Base-by-base conservation (phyloP, 2,888 invertebrate species). In the Cantharis rustica region DNA sequence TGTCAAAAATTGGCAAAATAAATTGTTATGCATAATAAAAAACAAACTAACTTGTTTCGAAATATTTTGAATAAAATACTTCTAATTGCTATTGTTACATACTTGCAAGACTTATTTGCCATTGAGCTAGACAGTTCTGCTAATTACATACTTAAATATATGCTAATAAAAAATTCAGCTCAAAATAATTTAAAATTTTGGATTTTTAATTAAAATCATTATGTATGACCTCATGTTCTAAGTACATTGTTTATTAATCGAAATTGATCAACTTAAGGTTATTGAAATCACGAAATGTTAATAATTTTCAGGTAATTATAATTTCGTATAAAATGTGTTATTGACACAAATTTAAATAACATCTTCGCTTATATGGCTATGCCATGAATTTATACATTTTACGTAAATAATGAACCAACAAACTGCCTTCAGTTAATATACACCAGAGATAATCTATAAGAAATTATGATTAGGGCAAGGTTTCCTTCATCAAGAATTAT, bases 251-350 rank as follows among this genome's bases (percentile, higher is more conserved):
- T 26, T 11, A 26, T 72, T 72, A 72, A 72, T 72, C 72, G 66
- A 66, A 72, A 47, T 73, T 73, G 73, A 73, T 26, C 73, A 61
- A 73, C 16, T 73, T 73, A 62, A 73, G 73, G 73, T 73, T 73
- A 61, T 27, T 61, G 15, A 27, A 73, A 73, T 68, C 73, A 73
- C 73, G 73, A 73, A 68, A 68, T n/a, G 10, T 62, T 69, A 69
- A 73, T 73, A 73, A 73, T 68, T 68, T 26, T 31, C 64, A 66
- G 15, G 62, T 20, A 62, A 73, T 62, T 73, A 62, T 69, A 23
- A 64, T 64, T 74, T 74, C 70, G 63, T 63, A 27, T 27, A 31
- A 47, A 74, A 69, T 66, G 62, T 17, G 74, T 74, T 74, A 74
- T 74, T 74, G 74, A 74, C 74, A 74, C 74, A 69, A 74, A 69